Percentiles rank a stretch among this genome's conserved stretches.
These are phyloP conservation scores for Epirrhoe alternata DNA, from an alignment of 2,888 invertebrate genomes.

Conservation along the genomic window DNA sequence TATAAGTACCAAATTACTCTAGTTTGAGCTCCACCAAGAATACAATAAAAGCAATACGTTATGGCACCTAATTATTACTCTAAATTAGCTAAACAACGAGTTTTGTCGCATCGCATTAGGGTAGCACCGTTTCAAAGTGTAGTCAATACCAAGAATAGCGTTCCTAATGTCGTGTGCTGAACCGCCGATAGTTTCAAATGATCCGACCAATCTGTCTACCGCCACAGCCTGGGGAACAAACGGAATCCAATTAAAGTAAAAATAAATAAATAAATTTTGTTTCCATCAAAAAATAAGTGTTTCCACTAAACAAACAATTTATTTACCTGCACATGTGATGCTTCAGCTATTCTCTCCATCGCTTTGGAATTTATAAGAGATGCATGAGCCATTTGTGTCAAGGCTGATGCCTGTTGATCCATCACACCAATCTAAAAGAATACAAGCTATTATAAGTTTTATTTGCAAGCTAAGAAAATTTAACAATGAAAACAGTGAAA, in stretches of 20 bases:
- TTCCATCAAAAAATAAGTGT: not conserved
- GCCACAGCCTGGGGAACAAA: conserved; percentile 62
- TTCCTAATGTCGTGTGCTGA: conserved; percentile 71
- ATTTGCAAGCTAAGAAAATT: no score
- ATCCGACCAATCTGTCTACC: conserved; percentile 67
- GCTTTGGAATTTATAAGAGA: conserved; percentile 67
- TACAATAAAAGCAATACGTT: not conserved
- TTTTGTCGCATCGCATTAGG: conserved; percentile 62
- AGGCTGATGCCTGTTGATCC: conserved; percentile 71
- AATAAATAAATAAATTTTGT: no score
- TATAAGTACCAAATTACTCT: no score
- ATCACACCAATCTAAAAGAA: conserved; percentile 66
- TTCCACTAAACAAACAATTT: not conserved
- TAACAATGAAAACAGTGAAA: no score
- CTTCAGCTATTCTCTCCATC: conserved; percentile 70
- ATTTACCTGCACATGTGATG: conserved; percentile 71
- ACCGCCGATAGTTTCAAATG: conserved; percentile 68
- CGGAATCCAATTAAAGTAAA: no score
- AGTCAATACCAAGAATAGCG: conserved; percentile 72
- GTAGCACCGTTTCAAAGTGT: conserved; percentile 72
- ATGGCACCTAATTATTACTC: conserved; percentile 8
- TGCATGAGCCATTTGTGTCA: conserved; percentile 70
- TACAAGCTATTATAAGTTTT: not conserved
- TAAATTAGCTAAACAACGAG: conserved; percentile 45
- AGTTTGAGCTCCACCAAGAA: not conserved